These are phyloP conservation scores for Mactromeris polynyma DNA, from an alignment of 2,888 invertebrate species.

Conservation along the genomic window DNA sequence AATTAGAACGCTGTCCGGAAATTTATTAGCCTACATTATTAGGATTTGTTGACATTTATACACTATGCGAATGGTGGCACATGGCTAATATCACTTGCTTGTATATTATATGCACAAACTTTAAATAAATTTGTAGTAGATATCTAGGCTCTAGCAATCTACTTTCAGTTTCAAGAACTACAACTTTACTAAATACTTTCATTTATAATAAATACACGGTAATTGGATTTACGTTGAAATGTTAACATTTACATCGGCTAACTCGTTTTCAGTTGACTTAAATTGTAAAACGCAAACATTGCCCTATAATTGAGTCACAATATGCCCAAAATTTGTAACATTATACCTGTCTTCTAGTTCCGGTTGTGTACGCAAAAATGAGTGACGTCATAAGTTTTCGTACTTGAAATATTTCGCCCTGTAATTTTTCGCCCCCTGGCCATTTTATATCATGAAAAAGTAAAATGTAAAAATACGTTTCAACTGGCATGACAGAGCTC, in stretches of 20 bases:
- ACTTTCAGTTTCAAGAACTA: background rate
- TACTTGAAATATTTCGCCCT: background rate
- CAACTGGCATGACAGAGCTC: too few species aligned
- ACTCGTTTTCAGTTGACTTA: background rate
- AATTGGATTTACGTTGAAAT: background rate
- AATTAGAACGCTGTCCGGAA: too few species aligned
- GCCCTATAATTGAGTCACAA: background rate
- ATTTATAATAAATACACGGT: background rate
- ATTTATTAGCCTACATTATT: too few species aligned
- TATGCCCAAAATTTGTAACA: background rate
- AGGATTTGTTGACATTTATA: too few species aligned
- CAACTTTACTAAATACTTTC: background rate
- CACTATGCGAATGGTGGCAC: too few species aligned
- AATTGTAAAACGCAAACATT: background rate
- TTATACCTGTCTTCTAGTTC: background rate
- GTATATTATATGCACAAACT: too few species aligned
- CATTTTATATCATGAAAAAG: background rate
- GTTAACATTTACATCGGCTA: background rate
- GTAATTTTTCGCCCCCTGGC: background rate
- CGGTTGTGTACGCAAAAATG: constrained; percentile 11
- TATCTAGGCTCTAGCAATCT: too few species aligned
- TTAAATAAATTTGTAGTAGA: too few species aligned
- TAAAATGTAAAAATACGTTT: too few species aligned
- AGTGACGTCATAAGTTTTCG: background rate
- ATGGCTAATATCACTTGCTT: too few species aligned